Evolutionary conservation across 2,113 vertebrate genomes (phyloP).

Genomic region (Lycocorax pyrrhopterus): DNA sequence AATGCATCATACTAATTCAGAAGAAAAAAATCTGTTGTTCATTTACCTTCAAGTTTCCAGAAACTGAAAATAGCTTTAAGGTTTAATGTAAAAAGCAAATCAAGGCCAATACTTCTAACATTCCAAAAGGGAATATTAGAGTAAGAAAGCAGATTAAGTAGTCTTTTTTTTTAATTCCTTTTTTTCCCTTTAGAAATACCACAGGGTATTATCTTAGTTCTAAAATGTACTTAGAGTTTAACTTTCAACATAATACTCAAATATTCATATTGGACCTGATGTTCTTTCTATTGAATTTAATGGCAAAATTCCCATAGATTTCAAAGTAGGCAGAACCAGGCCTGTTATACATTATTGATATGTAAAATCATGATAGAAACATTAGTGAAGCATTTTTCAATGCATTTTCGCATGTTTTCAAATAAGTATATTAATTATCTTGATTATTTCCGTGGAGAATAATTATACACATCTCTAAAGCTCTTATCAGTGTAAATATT

Average conservation of each 20-base stretch:
- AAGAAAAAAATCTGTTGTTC: not conserved
- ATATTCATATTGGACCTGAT: not conserved
- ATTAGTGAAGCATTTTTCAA: not conserved
- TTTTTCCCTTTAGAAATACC: not conserved
- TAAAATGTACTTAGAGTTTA: not conserved
- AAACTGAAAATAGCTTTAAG: not conserved
- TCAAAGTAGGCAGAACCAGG: not conserved
- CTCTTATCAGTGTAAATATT: slow-evolving; percentile 34
- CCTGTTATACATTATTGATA: not conserved
- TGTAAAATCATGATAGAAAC: not conserved
- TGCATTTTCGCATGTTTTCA: not conserved
- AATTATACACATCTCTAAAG: slow-evolving; percentile 41
- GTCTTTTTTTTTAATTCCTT: not conserved
- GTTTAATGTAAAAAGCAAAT: not conserved
- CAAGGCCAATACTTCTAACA: not conserved
- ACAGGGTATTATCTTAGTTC: not conserved
- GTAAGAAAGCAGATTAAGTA: not conserved
- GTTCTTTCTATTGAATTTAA: not conserved
- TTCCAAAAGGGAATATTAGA: not conserved
- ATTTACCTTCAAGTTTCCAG: not conserved
- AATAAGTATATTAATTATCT: slow-evolving; percentile 9
- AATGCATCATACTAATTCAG: not conserved
- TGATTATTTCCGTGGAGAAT: slow-evolving; percentile 40
- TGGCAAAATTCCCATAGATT: not conserved
- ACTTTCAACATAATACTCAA: not conserved